Evolutionary conservation across 2,888 invertebrate genomes (phyloP), one percentile per base, ranked within the genome.

Genomic region (Eretmocerus hayati): DNA sequence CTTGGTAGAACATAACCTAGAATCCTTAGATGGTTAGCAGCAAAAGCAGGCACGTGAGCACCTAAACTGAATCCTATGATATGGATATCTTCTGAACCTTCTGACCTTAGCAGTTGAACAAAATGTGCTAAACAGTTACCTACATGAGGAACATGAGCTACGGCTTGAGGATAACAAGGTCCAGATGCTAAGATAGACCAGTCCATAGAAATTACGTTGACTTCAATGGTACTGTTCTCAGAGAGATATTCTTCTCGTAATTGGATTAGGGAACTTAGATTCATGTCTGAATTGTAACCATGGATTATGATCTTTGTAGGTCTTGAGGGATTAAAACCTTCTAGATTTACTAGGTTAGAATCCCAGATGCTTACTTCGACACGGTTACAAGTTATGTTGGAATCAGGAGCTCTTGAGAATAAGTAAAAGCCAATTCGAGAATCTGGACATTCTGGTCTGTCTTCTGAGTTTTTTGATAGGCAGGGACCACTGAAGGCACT

Each of bases 211-310:
- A 84, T 76, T 2, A 84, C 60, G 59, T 84, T 84, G n/a, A n/a
- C n/a, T n/a, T n/a, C n/a, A n/a, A n/a, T n/a, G 54, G 74, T 75
- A 21, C 15, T 15, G 1, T 66, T 72, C 22, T 69, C 74, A 52
- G 72, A 74, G 22, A 83, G 62, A 57, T 83, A 84, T 61, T 81
- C 82, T 55, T 73, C 74, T 61, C 78, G 75, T 57, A 83, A 77
- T 53, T 74, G 72, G 22, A 79, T 76, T 52, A 83, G 61, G 1
- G 76, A 73, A 53, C 72, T 72, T 22, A 83, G 63, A 54, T 74
- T 72, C 81, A 81, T 81, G 59, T 81, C 78, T 1, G 83, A 79
- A 62, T 82, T 82, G 61, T 81, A 84, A 0, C 84, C 84, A 56
- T 84, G 84, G 21, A 84, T 75, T 20, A 84, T 76, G 40, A 84